phyloP scores from a whole-genome alignment of 2,113 vertebrate species.

The Pyrgilauda ruficollis region DNA sequence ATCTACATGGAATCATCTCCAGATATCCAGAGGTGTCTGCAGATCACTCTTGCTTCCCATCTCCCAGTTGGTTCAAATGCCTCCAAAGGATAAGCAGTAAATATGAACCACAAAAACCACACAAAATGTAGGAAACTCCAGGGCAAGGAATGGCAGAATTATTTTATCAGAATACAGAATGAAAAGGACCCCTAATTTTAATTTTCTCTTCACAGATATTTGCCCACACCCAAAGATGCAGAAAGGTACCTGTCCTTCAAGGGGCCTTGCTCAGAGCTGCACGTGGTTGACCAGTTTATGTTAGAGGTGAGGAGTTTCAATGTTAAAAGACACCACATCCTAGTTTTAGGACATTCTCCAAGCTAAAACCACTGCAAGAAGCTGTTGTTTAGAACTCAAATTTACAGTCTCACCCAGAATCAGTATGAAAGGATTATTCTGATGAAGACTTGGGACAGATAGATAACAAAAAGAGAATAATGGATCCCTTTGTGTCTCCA shows the following conservation, averaged over 20 bases:
- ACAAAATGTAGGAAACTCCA: not conserved
- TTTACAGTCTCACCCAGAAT: not conserved
- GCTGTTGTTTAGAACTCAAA: not conserved
- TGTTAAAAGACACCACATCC: not conserved
- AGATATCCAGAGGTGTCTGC: not conserved
- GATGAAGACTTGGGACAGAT: not conserved
- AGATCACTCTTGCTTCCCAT: not conserved
- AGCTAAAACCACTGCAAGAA: not conserved
- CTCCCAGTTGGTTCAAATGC: accelerated
- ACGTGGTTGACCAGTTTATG: conserved; percentile 89
- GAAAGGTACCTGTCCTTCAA: conserved; percentile 82
- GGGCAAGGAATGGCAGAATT: not conserved
- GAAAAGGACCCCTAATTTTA: not conserved
- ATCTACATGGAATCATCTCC: not conserved
- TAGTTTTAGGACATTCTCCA: not conserved
- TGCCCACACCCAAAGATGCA: conserved; percentile 81
- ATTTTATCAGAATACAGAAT: not conserved
- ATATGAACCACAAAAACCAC: accelerated
- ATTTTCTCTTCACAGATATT: conserved; percentile 73
- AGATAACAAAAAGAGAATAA: not conserved
- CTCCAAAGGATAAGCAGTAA: not conserved
- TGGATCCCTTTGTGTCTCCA: not conserved
- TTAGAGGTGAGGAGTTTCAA: conserved; percentile 73
- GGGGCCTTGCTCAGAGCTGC: conserved; percentile 77
- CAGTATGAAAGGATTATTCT: not conserved